A percentile compares a stretch with the other conserved stretches of the same genome.
These are phyloP conservation scores for Muscidifurax raptorellus DNA, from an alignment of 1,140 invertebrate species.

Conservation along the genomic window DNA sequence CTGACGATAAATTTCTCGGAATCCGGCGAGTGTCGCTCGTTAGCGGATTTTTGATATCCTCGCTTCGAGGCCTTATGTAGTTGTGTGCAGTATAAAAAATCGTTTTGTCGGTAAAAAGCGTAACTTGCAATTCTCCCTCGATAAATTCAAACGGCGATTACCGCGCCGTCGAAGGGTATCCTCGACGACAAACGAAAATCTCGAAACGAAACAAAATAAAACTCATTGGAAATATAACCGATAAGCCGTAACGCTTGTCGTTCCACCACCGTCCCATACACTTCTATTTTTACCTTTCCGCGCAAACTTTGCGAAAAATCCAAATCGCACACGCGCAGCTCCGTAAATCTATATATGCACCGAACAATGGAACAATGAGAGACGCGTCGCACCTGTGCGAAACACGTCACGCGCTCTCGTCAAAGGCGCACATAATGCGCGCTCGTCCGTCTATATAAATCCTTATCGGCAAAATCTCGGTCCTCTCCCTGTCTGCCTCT, in stretches of 20 bases:
- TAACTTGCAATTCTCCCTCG: too few relatives aligned
- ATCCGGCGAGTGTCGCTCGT: conserved; percentile 24
- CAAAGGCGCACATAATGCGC: too few relatives aligned
- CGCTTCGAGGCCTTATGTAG: not conserved
- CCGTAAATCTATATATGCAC: not conserved
- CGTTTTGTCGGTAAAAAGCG: not conserved
- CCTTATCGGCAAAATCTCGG: conserved; percentile 52
- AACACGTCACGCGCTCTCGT: not conserved
- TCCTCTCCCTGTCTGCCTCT: conserved; percentile 3
- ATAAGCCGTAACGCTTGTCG: not conserved
- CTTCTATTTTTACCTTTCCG: not conserved
- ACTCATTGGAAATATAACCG: not conserved
- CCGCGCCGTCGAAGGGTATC: too few relatives aligned
- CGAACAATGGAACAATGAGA: conserved; percentile 2
- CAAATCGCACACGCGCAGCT: not conserved
- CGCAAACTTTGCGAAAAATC: not conserved
- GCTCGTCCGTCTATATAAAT: conserved; percentile 32
- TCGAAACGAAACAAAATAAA: not conserved
- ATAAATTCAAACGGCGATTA: too few relatives aligned
- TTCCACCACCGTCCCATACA: too few relatives aligned
- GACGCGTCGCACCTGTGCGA: conserved; percentile 11
- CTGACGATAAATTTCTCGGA: conserved; percentile 39
- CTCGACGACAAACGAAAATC: too few relatives aligned
- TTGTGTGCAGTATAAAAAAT: not conserved
- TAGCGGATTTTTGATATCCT: conserved; percentile 1